Evolutionary conservation across 2,888 invertebrate species (phyloP).

Genomic region (Philereme vetulata): DNA sequence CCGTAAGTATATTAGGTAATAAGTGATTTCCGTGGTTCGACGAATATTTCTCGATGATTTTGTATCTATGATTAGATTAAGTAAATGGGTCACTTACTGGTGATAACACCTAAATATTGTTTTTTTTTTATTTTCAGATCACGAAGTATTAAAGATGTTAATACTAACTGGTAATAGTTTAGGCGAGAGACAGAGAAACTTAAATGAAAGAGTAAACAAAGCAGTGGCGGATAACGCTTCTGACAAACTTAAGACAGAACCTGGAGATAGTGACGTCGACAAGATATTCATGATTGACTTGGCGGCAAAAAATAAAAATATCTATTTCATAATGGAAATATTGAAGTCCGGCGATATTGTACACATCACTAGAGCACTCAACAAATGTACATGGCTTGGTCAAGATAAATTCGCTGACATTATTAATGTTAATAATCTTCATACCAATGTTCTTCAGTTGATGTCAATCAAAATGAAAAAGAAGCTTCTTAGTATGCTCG

Average conservation of each 20-base stretch:
- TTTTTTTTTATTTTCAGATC: constrained; percentile 35
- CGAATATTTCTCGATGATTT: too few relatives aligned
- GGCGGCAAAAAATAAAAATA: constrained; percentile 57
- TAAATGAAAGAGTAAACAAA: constrained; percentile 52
- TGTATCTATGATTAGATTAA: too few relatives aligned
- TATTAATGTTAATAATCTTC: constrained; percentile 56
- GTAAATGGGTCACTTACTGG: too few relatives aligned
- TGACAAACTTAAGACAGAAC: constrained; percentile 42
- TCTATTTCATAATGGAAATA: constrained; percentile 57
- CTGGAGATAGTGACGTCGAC: constrained; percentile 56
- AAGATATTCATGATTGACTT: constrained; percentile 65
- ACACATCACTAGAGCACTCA: constrained; percentile 56
- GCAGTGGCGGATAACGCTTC: constrained; percentile 43
- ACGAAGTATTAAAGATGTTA: constrained; percentile 43
- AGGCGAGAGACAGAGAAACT: constrained; percentile 49
- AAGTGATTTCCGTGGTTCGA: too few relatives aligned
- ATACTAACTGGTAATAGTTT: constrained; percentile 48
- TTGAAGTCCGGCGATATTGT: constrained; percentile 62
- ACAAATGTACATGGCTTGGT: constrained; percentile 59
- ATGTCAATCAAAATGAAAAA: constrained; percentile 66
- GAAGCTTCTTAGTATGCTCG: constrained; percentile 53
- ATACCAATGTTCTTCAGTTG: constrained; percentile 56
- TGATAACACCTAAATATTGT: background rate
- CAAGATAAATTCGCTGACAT: constrained; percentile 47
- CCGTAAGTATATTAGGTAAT: too few relatives aligned